Conservation (phyloP, 2,113 vertebrate genomes). For the Hystrix brachyura region DNA sequence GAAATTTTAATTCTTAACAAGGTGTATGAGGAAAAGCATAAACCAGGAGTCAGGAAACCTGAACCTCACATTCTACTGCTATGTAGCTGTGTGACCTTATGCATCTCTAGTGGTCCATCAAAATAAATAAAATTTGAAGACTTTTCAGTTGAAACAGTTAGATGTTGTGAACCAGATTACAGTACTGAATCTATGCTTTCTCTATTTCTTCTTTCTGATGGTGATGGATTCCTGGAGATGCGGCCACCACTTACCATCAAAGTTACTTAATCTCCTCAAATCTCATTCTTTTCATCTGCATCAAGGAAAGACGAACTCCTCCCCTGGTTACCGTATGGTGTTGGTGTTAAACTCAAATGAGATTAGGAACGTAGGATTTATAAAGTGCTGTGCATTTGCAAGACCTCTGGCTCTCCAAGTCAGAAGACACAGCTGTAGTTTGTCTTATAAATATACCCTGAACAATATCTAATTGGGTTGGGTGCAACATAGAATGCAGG, state of each 20-base stretch:
- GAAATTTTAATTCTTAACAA: not conserved
- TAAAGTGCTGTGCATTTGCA: not conserved
- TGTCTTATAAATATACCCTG: not conserved
- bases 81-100: not conserved
- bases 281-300: constrained; percentile 19
- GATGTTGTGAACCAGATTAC: not conserved
- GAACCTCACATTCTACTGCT: not conserved
- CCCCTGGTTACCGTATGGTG: not conserved
- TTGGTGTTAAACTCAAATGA: not conserved
- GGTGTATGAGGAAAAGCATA: not conserved
- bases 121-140: not conserved
- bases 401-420: not conserved
- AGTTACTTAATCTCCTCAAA: not conserved
- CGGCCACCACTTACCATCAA: not conserved
- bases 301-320: constrained; percentile 19
- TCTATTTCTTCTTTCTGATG: not conserved
- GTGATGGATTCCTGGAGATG: not conserved
- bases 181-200: not conserved
- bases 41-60: constrained; percentile 16
- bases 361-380: not conserved
- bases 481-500: not conserved
- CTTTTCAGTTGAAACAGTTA: constrained; percentile 28
- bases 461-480: not conserved
- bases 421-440: not conserved
- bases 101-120: not conserved